These are phyloP conservation scores for Helicoverpa zea DNA, from an alignment of 1,140 invertebrate genomes.

Conservation along the genomic window DNA sequence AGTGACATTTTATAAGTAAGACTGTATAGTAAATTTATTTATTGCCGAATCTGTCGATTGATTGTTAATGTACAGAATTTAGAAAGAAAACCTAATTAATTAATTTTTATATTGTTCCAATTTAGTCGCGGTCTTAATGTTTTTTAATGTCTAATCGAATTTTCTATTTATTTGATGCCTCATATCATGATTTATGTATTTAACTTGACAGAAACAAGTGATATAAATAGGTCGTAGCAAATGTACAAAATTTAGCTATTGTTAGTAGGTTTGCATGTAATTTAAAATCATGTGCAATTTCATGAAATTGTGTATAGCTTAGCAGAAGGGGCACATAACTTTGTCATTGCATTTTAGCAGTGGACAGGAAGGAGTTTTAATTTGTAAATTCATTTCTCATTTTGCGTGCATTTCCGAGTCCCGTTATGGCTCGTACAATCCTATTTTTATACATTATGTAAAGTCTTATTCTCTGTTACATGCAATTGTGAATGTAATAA, in stretches of 20 bases:
- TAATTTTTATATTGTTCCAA: constrained; percentile 81
- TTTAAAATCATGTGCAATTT: constrained; percentile 84
- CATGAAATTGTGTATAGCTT: constrained; percentile 76
- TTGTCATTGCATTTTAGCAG: constrained; percentile 85
- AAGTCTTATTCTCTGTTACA: constrained; percentile 85
- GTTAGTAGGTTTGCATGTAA: constrained; percentile 81
- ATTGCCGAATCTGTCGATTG: constrained; percentile 81
- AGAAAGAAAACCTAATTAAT: constrained; percentile 76
- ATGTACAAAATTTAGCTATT: constrained; percentile 81
- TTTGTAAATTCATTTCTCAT: constrained; percentile 83
- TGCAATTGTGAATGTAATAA: constrained; percentile 80
- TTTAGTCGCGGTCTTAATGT: constrained; percentile 77
- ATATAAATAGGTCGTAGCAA: constrained; percentile 76
- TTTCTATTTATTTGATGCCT: constrained; percentile 78
- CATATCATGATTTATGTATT: constrained; percentile 65
- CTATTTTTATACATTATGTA: constrained; percentile 87
- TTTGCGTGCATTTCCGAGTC: constrained; percentile 84
- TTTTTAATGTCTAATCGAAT: constrained; percentile 72
- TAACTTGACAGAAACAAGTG: constrained; percentile 76
- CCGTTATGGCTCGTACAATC: constrained; percentile 80
- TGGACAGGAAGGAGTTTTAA: constrained; percentile 74
- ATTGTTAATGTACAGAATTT: constrained; percentile 83
- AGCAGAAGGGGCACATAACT: constrained; percentile 68
- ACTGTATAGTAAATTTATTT: constrained; percentile 86
- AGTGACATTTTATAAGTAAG: constrained; percentile 80